Percentiles rank a stretch among this genome's conserved stretches.
Conservation (phyloP, 1,140 invertebrate species). For the Drosophila tropicalis region DNA sequence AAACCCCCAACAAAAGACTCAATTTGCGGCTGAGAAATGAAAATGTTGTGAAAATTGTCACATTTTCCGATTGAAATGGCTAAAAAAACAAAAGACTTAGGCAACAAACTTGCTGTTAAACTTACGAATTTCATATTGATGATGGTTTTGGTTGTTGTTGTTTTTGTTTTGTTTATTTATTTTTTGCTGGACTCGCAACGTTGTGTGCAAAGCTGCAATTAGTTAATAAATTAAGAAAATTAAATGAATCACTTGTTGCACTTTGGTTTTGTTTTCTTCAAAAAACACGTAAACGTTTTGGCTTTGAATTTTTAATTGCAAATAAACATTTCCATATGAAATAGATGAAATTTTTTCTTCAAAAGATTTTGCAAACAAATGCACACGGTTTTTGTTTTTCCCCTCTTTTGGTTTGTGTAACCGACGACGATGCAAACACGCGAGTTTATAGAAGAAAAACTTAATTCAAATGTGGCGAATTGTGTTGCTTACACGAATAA, state of each 20-base stretch:
- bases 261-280: conserved; percentile 26
- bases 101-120: conserved; percentile 62
- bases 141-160: conserved; percentile 6
- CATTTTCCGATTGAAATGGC: background rate
- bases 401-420: conserved; percentile 17
- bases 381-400: conserved; percentile 27
- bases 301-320: conserved; percentile 33
- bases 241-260: conserved; percentile 51
- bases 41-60: conserved; percentile 56
- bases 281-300: conserved; percentile 52
- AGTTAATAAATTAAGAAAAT: conserved; percentile 73
- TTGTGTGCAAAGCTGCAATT: conserved; percentile 63
- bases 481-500: conserved; percentile 45
- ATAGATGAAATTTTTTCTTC: conserved; percentile 32
- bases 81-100: conserved; percentile 67
- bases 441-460: conserved; percentile 49
- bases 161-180: too few relatives aligned
- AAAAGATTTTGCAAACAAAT: conserved; percentile 49
- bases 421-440: conserved; percentile 43
- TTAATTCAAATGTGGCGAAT: conserved; percentile 41
- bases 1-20: conserved; percentile 41
- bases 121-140: conserved; percentile 82
- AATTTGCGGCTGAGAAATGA: conserved; percentile 51
- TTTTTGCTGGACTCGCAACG: conserved; percentile 29
- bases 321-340: conserved; percentile 28